phyloP scores from a whole-genome alignment of 2,797 vertebrate species.

The Babyrousa celebensis region DNA sequence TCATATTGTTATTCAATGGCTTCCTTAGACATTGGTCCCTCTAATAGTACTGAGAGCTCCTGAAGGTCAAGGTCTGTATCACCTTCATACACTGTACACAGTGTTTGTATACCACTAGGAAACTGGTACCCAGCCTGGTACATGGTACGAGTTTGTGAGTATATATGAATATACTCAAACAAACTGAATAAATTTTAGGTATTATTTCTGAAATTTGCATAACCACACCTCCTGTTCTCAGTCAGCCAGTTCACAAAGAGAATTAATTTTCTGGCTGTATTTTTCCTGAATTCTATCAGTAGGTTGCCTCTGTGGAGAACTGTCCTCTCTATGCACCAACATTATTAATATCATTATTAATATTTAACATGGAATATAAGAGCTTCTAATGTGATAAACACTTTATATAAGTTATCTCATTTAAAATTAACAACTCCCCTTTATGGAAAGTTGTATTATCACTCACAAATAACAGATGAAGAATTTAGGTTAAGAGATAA shows the following conservation, averaged over 20 bases:
- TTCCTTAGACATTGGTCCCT: not conserved
- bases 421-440: constrained; percentile 43
- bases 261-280: constrained; percentile 74
- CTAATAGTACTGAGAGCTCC: not conserved
- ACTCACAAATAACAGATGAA: not conserved
- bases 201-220: constrained; percentile 81
- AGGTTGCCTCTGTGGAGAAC: constrained; percentile 37
- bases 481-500: not conserved
- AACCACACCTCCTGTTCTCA: constrained; percentile 65
- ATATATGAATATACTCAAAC: constrained; percentile 4
- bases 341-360: constrained; percentile 78
- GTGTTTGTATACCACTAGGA: too few species aligned
- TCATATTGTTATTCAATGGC: not conserved
- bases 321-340: not conserved
- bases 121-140: not conserved
- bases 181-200: constrained; percentile 62
- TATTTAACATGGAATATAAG: constrained; percentile 75
- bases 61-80: not conserved
- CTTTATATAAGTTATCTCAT: constrained; percentile 50
- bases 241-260: constrained; percentile 56
- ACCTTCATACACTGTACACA: not conserved
- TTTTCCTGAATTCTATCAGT: constrained; percentile 69
- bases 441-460: constrained; percentile 1
- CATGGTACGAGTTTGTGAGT: not conserved
- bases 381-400: constrained; percentile 33